phyloP scores from a whole-genome alignment of 1,140 invertebrate genomes.

The Matsumurasca onukii region DNA sequence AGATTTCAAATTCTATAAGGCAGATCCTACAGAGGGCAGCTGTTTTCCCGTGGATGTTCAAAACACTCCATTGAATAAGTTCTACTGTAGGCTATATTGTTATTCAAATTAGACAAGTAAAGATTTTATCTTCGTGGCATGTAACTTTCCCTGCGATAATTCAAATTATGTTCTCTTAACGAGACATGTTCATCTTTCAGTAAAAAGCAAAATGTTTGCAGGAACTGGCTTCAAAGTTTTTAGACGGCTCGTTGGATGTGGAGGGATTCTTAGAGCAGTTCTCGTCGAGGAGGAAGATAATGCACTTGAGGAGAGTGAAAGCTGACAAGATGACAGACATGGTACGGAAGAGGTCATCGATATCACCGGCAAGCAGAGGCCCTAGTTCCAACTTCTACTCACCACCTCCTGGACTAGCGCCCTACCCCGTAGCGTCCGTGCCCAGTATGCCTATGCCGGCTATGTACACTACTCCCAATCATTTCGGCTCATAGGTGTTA shows the following conservation, averaged over 20 bases:
- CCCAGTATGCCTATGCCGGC: constrained; percentile 19
- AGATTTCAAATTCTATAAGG: no score
- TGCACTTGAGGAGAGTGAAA: constrained; percentile 43
- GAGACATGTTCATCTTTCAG: no score
- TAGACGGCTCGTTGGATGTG: constrained; percentile 40
- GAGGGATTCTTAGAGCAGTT: constrained; percentile 43
- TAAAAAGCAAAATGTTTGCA: no score
- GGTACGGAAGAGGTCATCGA: constrained; percentile 29
- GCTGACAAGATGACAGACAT: constrained; percentile 44
- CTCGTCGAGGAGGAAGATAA: constrained; percentile 36
- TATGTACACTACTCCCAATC: constrained; percentile 21
- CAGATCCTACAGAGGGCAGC: no score
- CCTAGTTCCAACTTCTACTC: constrained; percentile 2
- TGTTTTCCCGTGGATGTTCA: no score
- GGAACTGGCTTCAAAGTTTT: constrained; percentile 39
- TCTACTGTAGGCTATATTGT: no score
- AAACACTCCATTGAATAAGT: no score
- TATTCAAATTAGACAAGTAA: no score
- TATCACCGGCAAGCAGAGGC: constrained; percentile 1
- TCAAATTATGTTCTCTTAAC: no score
- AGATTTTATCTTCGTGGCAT: no score
- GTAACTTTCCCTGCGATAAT: no score
- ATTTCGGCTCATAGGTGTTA: constrained; percentile 30
- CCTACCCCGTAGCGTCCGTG: constrained; percentile 23
- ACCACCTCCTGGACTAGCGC: background rate